phyloP scores from a whole-genome alignment of 1,140 invertebrate species.

The Brachionus rubens region DNA sequence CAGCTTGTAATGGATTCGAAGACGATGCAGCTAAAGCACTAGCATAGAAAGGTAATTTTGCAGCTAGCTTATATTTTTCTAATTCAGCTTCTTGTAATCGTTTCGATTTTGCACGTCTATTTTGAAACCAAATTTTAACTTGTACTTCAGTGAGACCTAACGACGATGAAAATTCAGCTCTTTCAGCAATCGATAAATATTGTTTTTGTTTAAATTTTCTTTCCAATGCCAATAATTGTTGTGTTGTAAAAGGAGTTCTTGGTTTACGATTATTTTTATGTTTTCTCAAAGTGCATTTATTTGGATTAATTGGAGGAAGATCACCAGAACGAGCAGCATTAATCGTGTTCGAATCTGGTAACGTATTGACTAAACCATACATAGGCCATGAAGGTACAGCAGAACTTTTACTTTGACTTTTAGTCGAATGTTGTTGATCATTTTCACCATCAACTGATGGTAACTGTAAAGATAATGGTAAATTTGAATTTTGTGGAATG shows the following conservation, averaged over 20 bases:
- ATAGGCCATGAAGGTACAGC: neutral
- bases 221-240: constrained; percentile 88
- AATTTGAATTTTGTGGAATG: neutral
- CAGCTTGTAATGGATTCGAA: constrained; percentile 25
- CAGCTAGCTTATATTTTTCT: constrained; percentile 44
- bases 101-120: constrained; percentile 95
- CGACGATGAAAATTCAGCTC: constrained; percentile 87
- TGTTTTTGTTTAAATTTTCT: constrained; percentile 95
- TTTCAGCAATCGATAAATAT: constrained; percentile 87
- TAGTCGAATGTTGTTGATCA: neutral
- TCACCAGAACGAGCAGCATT: constrained; percentile 30
- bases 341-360: constrained; percentile 38
- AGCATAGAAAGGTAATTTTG: constrained; percentile 33
- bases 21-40: constrained; percentile 28
- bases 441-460: neutral
- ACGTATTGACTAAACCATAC: neutral
- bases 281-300: constrained; percentile 38
- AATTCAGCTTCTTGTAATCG: constrained; percentile 56
- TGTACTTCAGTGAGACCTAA: constrained; percentile 90
- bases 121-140: constrained; percentile 95
- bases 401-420: neutral
- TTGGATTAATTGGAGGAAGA: constrained; percentile 40
- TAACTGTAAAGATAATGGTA: neutral
- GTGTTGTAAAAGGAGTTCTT: constrained; percentile 89
- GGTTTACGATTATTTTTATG: constrained; percentile 66